Conservation (phyloP, 2,113 vertebrate species). For the Takifugu flavidus region DNA sequence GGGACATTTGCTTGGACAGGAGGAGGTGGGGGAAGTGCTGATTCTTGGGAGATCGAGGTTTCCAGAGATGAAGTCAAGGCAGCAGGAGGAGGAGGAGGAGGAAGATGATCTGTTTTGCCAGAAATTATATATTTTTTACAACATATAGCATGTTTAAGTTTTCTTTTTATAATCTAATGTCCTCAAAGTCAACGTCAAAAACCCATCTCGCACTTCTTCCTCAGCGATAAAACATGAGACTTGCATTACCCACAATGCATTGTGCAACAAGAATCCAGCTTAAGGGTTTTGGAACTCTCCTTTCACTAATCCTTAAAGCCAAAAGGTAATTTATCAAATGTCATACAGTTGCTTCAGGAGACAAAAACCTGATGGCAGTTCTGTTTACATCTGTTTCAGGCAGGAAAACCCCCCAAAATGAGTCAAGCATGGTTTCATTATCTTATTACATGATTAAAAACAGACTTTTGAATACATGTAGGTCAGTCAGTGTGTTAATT, state of each 20-base stretch:
- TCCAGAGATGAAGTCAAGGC: slow-evolving; percentile 21
- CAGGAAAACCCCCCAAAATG: not conserved
- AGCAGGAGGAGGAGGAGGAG: slow-evolving; percentile 26
- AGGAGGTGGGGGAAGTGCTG: slow-evolving; percentile 40
- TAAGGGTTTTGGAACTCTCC: no score
- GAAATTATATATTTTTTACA: not conserved
- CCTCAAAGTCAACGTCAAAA: no score
- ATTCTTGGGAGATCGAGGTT: slow-evolving; percentile 35
- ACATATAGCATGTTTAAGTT: no score
- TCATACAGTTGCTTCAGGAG: no score
- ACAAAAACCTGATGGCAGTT: not conserved
- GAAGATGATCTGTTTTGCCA: slow-evolving; percentile 37
- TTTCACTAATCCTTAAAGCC: no score
- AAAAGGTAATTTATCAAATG: no score
- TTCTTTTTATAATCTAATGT: no score
- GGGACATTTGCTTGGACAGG: slow-evolving; percentile 27
- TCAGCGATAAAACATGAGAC: not conserved
- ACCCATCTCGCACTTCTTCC: not conserved
- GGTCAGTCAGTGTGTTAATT: not conserved
- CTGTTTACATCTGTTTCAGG: no score
- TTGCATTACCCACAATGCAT: slow-evolving; percentile 1
- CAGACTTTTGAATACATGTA: not conserved
- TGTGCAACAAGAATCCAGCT: no score
- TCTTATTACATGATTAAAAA: not conserved
- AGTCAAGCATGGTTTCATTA: not conserved